These are phyloP conservation scores for Drosophila setifemur DNA, from an alignment of 1,140 invertebrate species.

Conservation along the genomic window DNA sequence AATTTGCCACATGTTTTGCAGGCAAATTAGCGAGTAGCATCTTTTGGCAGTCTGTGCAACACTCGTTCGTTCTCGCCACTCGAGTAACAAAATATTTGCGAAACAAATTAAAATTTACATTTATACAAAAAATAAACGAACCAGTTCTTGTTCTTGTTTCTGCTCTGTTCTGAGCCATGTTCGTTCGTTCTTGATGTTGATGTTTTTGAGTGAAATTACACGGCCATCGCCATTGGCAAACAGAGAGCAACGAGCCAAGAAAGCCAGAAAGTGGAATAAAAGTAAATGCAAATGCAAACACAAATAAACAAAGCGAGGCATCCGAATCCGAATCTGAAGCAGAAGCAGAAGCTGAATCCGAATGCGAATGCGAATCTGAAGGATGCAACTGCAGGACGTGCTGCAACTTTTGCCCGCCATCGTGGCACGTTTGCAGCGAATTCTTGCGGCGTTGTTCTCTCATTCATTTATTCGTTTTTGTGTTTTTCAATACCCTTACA, in stretches of 20 bases:
- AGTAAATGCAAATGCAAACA: constrained; percentile 63
- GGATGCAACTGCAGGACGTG: constrained; percentile 50
- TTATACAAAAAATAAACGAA: constrained; percentile 60
- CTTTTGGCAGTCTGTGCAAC: background rate
- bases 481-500: no score
- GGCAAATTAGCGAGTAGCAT: constrained; percentile 28
- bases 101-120: constrained; percentile 81
- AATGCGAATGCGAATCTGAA: no score
- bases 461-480: constrained; percentile 28
- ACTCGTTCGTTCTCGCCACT: constrained; percentile 7
- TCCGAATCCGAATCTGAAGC: constrained; percentile 13
- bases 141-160: constrained; percentile 17
- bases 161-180: no score
- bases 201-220: constrained; percentile 71
- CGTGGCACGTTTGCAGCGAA: constrained; percentile 41
- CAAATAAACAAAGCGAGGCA: constrained; percentile 48
- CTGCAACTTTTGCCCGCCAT: constrained; percentile 21
- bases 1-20: constrained; percentile 29
- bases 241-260: constrained; percentile 39
- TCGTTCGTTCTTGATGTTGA: constrained; percentile 40
- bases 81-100: constrained; percentile 65
- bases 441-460: constrained; percentile 27
- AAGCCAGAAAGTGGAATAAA: constrained; percentile 55
- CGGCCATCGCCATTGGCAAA: constrained; percentile 64
- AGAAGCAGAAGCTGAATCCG: background rate